These are phyloP conservation scores for Diadema setosum DNA, from an alignment of 35 echinoderm and acorn worm genomes.

Conservation along the genomic window DNA sequence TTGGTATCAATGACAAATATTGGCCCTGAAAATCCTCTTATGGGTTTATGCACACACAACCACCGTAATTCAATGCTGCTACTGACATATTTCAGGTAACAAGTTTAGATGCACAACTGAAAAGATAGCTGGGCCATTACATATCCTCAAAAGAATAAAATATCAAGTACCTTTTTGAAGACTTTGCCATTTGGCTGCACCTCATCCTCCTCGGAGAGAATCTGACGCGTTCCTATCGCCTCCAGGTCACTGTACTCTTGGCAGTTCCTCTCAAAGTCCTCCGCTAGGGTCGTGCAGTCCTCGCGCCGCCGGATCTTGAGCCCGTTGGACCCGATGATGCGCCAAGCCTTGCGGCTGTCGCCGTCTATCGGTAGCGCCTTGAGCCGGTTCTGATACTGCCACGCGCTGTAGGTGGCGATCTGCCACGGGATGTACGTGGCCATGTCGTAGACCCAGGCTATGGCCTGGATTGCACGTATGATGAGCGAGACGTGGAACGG, in stretches of 20 bases:
- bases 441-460: slow-evolving; percentile 51
- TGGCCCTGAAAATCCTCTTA: too few relatives aligned
- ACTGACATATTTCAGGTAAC: too few relatives aligned
- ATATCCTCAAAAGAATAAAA: too few relatives aligned
- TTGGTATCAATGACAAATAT: too few relatives aligned
- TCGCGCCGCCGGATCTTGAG: slow-evolving; percentile 10
- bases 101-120: too few relatives aligned
- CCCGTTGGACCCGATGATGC: not conserved
- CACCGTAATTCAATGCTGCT: too few relatives aligned
- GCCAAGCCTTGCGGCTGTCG: slow-evolving; percentile 17
- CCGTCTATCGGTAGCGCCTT: slow-evolving; percentile 29
- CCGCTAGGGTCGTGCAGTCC: slow-evolving; percentile 47
- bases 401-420: slow-evolving; percentile 20
- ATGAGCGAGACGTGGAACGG: slow-evolving; percentile 33
- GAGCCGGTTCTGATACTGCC: slow-evolving; percentile 29
- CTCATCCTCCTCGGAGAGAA: slow-evolving; percentile 78
- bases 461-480: not conserved
- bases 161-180: slow-evolving; percentile 96
- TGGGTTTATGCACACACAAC: too few relatives aligned
- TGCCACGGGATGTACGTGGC: slow-evolving; percentile 67
- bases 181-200: slow-evolving; percentile 71
- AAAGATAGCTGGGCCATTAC: too few relatives aligned
- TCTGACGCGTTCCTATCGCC: slow-evolving; percentile 67
- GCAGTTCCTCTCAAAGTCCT: slow-evolving; percentile 51
- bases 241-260: slow-evolving; percentile 18